Percentiles rank a stretch among this genome's conserved stretches.
These are phyloP conservation scores for Penaeus japonicus DNA, from an alignment of 1,140 invertebrate species.

Conservation along the genomic window DNA sequence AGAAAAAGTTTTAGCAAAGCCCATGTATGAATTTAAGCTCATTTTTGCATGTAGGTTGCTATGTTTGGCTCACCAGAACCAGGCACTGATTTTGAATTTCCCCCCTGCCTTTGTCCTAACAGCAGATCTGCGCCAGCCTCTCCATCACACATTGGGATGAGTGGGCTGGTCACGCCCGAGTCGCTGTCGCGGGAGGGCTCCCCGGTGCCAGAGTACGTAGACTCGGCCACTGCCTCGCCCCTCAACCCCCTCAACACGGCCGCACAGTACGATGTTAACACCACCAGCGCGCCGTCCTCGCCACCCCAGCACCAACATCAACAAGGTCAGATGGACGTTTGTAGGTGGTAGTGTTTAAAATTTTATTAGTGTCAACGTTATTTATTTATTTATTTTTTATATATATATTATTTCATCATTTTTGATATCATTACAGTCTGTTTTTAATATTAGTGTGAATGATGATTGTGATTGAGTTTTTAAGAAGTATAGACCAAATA, in stretches of 20 bases:
- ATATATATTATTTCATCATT: too few relatives aligned
- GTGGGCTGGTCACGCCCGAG: slow-evolving; percentile 85
- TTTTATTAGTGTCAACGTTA: too few relatives aligned
- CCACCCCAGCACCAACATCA: slow-evolving; percentile 41
- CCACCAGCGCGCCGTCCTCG: slow-evolving; percentile 47
- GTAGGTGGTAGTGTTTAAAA: too few relatives aligned
- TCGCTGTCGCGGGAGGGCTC: slow-evolving; percentile 85
- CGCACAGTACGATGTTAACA: slow-evolving; percentile 54
- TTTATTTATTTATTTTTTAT: too few relatives aligned
- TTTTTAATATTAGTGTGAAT: too few relatives aligned
- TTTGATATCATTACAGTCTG: too few relatives aligned
- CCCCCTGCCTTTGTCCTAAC: background rate
- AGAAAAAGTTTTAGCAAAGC: too few relatives aligned
- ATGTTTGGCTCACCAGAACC: too few relatives aligned
- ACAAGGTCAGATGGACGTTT: slow-evolving; percentile 14
- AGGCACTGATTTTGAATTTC: background rate
- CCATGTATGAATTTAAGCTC: too few relatives aligned
- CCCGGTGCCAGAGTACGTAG: slow-evolving; percentile 69
- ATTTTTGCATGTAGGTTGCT: too few relatives aligned
- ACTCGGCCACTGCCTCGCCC: slow-evolving; percentile 49
- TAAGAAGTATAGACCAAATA: too few relatives aligned
- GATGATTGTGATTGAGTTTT: too few relatives aligned
- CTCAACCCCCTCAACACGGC: slow-evolving; percentile 46
- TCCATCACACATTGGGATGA: slow-evolving; percentile 82
- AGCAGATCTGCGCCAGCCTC: slow-evolving; percentile 89